Conservation (phyloP, 2,888 invertebrate genomes). For the Prosapia bicincta region DNA sequence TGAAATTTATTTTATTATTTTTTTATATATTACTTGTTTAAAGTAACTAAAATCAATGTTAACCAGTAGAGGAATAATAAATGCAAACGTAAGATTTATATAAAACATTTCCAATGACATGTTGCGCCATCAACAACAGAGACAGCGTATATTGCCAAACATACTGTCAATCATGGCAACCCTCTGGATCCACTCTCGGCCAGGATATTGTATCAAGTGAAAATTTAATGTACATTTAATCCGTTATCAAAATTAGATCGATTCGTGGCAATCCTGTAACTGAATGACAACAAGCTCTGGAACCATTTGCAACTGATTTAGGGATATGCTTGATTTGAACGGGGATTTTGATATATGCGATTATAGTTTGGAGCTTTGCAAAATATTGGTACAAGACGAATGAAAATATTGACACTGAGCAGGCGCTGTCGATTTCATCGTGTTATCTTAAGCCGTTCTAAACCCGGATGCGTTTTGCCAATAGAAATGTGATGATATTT, state of each 20-base stretch:
- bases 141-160: not conserved
- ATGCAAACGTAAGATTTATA: too few species aligned
- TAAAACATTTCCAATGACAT: too few species aligned
- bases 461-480: too few species aligned
- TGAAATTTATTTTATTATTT: too few species aligned
- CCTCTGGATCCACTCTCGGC: not conserved
- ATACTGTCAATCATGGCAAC: constrained; percentile 3
- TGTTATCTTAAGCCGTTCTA: not conserved
- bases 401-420: not conserved
- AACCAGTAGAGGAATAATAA: too few species aligned
- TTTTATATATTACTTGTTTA: too few species aligned
- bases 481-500: too few species aligned
- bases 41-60: too few species aligned
- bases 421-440: not conserved
- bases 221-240: constrained; percentile 29
- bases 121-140: too few species aligned
- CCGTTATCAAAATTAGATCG: constrained; percentile 29
- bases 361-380: not conserved
- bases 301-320: not conserved
- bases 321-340: not conserved
- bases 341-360: not conserved
- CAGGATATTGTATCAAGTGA: constrained; percentile 20
- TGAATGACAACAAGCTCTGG: not conserved
- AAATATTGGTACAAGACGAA: not conserved
- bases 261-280: not conserved